Conservation (phyloP, 2,888 invertebrate species). For the Euplagia quadripunctaria region DNA sequence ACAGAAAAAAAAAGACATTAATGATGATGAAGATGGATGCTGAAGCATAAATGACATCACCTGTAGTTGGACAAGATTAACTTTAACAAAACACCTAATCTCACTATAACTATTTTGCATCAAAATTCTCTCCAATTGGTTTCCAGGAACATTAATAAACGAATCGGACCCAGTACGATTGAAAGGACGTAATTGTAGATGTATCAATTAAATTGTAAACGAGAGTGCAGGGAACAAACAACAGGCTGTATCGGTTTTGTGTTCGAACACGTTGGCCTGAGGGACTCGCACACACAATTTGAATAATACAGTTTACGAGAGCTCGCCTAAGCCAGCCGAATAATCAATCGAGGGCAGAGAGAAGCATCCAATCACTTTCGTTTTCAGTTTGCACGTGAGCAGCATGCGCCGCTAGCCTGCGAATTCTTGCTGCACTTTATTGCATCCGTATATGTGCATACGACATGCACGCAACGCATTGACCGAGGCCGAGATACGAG, state of each 20-base stretch:
- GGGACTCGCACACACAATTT: slow-evolving; percentile 72
- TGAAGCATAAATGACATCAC: not conserved
- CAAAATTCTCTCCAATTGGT: no score
- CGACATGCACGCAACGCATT: slow-evolving; percentile 84
- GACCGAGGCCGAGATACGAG: slow-evolving; percentile 85
- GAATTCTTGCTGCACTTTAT: slow-evolving; percentile 85
- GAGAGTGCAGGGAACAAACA: slow-evolving; percentile 70
- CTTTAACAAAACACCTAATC: not conserved
- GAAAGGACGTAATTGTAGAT: slow-evolving; percentile 56
- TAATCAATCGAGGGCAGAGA: slow-evolving; percentile 82
- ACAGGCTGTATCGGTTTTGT: slow-evolving; percentile 57
- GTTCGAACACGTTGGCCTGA: slow-evolving; percentile 67
- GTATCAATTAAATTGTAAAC: slow-evolving; percentile 61
- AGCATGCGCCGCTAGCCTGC: slow-evolving; percentile 80
- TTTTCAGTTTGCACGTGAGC: slow-evolving; percentile 83
- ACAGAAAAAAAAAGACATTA: slow-evolving; percentile 40
- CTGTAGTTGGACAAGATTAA: not conserved
- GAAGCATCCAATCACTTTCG: slow-evolving; percentile 85
- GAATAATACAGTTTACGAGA: slow-evolving; percentile 83
- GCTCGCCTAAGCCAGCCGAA: slow-evolving; percentile 75
- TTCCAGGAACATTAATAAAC: no score
- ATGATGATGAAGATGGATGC: not conserved
- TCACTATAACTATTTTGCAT: no score
- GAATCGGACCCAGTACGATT: slow-evolving; percentile 30
- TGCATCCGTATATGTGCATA: slow-evolving; percentile 85